These are phyloP conservation scores for Epizoanthus fatuus DNA, from an alignment of 92 coral and sea anemone species.

Conservation along the genomic window DNA sequence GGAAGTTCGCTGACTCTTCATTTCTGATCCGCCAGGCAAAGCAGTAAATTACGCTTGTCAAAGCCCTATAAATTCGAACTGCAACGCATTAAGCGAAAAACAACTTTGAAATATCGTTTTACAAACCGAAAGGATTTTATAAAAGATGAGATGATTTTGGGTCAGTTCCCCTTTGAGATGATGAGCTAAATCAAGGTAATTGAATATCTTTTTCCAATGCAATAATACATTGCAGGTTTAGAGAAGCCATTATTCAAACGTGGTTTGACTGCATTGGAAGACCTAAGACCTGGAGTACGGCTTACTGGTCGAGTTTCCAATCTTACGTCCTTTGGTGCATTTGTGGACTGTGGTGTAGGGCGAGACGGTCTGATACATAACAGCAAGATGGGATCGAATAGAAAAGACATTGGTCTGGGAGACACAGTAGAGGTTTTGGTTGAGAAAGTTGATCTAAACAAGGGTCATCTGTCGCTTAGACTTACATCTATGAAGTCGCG, in stretches of 20 bases:
- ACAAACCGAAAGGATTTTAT: too few relatives aligned
- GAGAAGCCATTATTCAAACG: constrained; percentile 92
- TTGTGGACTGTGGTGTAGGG: constrained; percentile 97
- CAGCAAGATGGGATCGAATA: constrained; percentile 65
- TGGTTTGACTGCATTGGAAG: constrained; percentile 82
- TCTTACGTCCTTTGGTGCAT: constrained; percentile 97
- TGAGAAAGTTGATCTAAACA: constrained; percentile 54
- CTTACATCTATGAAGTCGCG: constrained; percentile 61
- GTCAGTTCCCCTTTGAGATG: too few relatives aligned
- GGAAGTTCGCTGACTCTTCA: too few relatives aligned
- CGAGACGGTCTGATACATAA: constrained; percentile 86
- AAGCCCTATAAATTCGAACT: too few relatives aligned
- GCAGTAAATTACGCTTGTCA: too few relatives aligned
- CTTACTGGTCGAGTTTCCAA: constrained; percentile 93
- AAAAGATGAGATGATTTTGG: too few relatives aligned
- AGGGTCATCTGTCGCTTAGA: constrained; percentile 64
- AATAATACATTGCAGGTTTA: constrained; percentile 66
- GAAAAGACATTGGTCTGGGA: constrained; percentile 79
- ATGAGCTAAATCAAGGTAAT: too few relatives aligned
- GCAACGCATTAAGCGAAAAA: too few relatives aligned
- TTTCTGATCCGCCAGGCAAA: too few relatives aligned
- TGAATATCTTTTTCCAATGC: not conserved
- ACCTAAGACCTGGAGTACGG: constrained; percentile 68
- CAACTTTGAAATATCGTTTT: too few relatives aligned
- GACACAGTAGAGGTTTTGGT: constrained; percentile 89